phyloP scores from a whole-genome alignment of 2,113 vertebrate genomes.

The Phalacrocorax pelagicus region DNA sequence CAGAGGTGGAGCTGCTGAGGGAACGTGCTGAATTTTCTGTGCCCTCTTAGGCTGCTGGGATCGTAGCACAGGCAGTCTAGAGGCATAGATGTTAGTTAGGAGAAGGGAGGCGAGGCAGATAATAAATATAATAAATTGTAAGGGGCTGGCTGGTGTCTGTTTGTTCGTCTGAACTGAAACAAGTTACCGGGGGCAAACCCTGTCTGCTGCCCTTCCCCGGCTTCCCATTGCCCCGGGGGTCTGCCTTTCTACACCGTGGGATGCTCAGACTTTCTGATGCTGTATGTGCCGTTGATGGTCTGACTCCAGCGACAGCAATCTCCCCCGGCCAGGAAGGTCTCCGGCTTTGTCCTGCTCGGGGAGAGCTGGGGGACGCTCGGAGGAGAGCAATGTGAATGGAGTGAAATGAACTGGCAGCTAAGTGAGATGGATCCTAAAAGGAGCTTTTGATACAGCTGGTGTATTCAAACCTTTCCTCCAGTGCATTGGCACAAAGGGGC shows the following conservation, averaged over 20 bases:
- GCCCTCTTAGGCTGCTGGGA: not conserved
- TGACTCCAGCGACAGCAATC: rapidly evolving
- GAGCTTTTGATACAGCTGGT: not conserved
- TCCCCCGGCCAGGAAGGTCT: not conserved
- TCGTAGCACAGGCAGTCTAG: not conserved
- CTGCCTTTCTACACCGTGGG: not conserved
- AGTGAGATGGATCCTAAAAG: not conserved
- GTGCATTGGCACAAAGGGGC: not conserved
- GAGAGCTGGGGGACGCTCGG: not conserved
- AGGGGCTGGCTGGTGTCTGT: not conserved
- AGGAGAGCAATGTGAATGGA: not conserved
- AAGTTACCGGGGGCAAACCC: not conserved
- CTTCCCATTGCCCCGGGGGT: not conserved
- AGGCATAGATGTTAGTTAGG: not conserved
- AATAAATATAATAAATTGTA: not conserved
- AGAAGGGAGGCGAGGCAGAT: not conserved
- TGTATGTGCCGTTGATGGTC: not conserved
- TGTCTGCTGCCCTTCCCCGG: not conserved
- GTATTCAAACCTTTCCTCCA: not conserved
- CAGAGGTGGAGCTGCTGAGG: not conserved
- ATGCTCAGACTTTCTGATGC: not conserved
- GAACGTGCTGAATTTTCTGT: rapidly evolving
- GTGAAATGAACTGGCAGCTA: not conserved
- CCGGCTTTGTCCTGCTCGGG: not conserved
- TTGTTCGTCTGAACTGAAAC: not conserved